Conservation (phyloP, 2,888 invertebrate species). For the Lycaena phlaeas region DNA sequence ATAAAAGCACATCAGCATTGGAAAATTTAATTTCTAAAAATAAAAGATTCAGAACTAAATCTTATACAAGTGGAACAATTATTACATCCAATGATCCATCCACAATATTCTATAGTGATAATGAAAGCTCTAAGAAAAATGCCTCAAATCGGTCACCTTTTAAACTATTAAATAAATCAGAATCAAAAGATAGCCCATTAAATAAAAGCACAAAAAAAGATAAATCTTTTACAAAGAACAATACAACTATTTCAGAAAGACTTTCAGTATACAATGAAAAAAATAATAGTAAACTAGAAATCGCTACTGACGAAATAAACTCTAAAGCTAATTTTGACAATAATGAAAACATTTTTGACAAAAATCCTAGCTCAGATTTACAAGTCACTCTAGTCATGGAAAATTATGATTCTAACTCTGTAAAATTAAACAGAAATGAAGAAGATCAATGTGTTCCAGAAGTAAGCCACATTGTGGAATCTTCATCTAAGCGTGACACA, state of each 20-base stretch:
- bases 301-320: slow-evolving; percentile 15
- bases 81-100: slow-evolving; percentile 23
- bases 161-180: slow-evolving; percentile 13
- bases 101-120: slow-evolving; percentile 40
- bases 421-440: slow-evolving; percentile 23
- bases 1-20: slow-evolving; percentile 38
- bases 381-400: slow-evolving; percentile 39
- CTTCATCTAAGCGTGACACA: slow-evolving; percentile 5
- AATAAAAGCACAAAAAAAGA: slow-evolving; percentile 12
- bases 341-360: slow-evolving; percentile 34
- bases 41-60: slow-evolving; percentile 46
- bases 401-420: slow-evolving; percentile 44
- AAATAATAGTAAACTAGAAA: slow-evolving; percentile 6
- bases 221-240: slow-evolving; percentile 10
- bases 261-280: slow-evolving; percentile 8
- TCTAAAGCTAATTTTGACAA: slow-evolving; percentile 17
- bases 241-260: slow-evolving; percentile 11
- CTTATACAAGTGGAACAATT: slow-evolving; percentile 33
- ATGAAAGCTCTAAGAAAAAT: slow-evolving; percentile 32
- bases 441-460: slow-evolving; percentile 58
- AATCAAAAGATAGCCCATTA: slow-evolving; percentile 16
- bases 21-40: slow-evolving; percentile 24
- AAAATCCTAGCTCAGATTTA: slow-evolving; percentile 28
- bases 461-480: slow-evolving; percentile 25
- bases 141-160: slow-evolving; percentile 15